Evolutionary conservation across 2,888 invertebrate species (phyloP), one percentile per base, ranked within the genome.

Genomic region (Augochlorella aurata): DNA sequence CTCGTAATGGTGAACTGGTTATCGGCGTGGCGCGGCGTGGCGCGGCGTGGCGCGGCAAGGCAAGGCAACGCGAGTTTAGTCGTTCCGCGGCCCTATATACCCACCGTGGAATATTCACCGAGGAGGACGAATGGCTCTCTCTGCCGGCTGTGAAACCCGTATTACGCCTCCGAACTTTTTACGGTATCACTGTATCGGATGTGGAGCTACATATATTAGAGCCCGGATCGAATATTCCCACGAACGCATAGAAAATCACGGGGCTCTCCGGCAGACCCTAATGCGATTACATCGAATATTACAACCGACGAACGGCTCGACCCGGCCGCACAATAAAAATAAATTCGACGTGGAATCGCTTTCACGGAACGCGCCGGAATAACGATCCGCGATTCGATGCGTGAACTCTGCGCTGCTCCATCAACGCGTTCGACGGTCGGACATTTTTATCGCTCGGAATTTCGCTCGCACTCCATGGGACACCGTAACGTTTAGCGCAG

Each of bases 1-100:
- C 72, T 68, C 49, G 72, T 78, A 80, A 80, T 78, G 61, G 72
- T 67, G 63, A 45, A 16, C 18, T 18, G 78, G 77, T 77, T 77
- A 80, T 80, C 71, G 67, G 45, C 44, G 65, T 4, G 38, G 45
- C 14, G 50, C 18, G 49, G 29, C 29, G 29, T 2, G 29, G 2
- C 2, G 29, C 29, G 29, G 29, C 29, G 29, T 4, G 38, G 45
- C 14, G 50, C 18, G 49, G 29, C 29, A 2, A 1, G 29, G 2
- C 2, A 2, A 1, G 29, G 29, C 29, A 29, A 50, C 18, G 50
- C 18, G 49, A 70, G 49, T 49, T 70, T 70, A 77, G 21, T 78
- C 63, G 18, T 61, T 29, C 50, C 24, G 18, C 58, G 63, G 63
- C 24, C 29, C 29, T 29, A 61, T 61, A 58, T 29, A 16, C 29